phyloP scores from a whole-genome alignment of 2,888 invertebrate genomes.

The Penaeus monodon region DNA sequence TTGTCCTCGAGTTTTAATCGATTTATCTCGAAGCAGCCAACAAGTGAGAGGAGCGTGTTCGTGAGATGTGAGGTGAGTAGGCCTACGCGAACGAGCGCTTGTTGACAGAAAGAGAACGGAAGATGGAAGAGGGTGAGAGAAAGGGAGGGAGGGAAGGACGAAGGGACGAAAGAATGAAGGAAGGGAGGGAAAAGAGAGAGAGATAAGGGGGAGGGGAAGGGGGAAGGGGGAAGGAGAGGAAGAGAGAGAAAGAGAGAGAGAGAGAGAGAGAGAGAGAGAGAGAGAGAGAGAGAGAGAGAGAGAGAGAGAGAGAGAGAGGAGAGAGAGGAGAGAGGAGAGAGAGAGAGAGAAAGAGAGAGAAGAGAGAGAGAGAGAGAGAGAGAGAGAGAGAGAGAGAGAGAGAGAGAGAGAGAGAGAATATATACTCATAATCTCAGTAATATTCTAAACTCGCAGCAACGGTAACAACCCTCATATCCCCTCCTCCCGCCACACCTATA shows the following conservation, averaged over 20 bases:
- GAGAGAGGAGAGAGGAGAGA: too few species aligned
- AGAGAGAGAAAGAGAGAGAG: slow-evolving; percentile 1
- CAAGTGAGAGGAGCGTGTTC: too few species aligned
- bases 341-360: not conserved
- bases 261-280: not conserved
- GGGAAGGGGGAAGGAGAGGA: too few species aligned
- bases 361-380: not conserved
- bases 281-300: not conserved
- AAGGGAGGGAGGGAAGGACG: too few species aligned
- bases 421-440: not conserved
- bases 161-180: too few species aligned
- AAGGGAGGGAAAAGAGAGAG: not conserved
- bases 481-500: not conserved
- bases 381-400: not conserved
- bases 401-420: slow-evolving; percentile 6
- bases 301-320: not conserved
- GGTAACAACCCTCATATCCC: not conserved
- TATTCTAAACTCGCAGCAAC: not conserved
- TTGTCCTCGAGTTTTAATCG: too few species aligned
- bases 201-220: not conserved
- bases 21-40: too few species aligned
- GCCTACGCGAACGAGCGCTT: too few species aligned
- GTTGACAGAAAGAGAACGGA: too few species aligned
- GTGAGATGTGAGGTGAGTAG: too few species aligned
- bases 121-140: too few species aligned